A percentile compares a stretch with the other conserved stretches of the same genome.
Evolutionary conservation across 2,888 invertebrate genomes (phyloP).

Genomic region (Drosophila koepferae): DNA sequence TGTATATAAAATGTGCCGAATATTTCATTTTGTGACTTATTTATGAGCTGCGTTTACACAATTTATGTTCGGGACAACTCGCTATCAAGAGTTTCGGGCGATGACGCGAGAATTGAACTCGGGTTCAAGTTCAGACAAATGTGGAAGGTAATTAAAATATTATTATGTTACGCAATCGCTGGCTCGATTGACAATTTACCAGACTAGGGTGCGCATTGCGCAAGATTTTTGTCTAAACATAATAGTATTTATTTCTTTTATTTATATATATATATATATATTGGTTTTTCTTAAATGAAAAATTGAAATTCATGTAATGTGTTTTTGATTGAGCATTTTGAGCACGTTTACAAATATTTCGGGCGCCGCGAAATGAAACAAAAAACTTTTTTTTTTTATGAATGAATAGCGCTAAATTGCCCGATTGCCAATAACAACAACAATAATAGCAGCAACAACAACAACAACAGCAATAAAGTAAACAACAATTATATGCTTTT

Average conservation of each 20-base stretch:
- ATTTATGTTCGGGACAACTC: constrained; percentile 16
- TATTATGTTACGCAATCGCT: constrained; percentile 69
- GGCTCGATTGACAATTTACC: constrained; percentile 52
- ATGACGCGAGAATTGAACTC: constrained; percentile 57
- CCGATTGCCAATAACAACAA: constrained; percentile 30
- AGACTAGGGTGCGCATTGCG: constrained; percentile 18
- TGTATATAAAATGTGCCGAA: constrained; percentile 18
- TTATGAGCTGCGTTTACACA: constrained; percentile 46
- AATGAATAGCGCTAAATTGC: constrained; percentile 76
- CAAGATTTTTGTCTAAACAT: constrained; percentile 24
- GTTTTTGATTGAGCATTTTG: constrained; percentile 74
- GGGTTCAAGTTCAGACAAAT: constrained; percentile 72
- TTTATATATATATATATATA: neutral
- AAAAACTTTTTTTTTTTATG: constrained; percentile 62
- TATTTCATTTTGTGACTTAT: constrained; percentile 55
- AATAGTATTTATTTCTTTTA: constrained; percentile 13
- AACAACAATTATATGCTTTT: constrained; percentile 53
- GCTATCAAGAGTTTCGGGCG: constrained; percentile 28
- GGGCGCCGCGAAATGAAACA: constrained; percentile 66
- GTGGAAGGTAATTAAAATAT: constrained; percentile 68
- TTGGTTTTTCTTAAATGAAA: constrained; percentile 30
- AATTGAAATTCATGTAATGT: constrained; percentile 73
- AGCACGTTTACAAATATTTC: constrained; percentile 53
- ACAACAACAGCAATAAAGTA: constrained; percentile 21
- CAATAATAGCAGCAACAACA: constrained; percentile 32